phyloP scores from a whole-genome alignment of 2,888 invertebrate genomes.

The Coleophora flavipennella region DNA sequence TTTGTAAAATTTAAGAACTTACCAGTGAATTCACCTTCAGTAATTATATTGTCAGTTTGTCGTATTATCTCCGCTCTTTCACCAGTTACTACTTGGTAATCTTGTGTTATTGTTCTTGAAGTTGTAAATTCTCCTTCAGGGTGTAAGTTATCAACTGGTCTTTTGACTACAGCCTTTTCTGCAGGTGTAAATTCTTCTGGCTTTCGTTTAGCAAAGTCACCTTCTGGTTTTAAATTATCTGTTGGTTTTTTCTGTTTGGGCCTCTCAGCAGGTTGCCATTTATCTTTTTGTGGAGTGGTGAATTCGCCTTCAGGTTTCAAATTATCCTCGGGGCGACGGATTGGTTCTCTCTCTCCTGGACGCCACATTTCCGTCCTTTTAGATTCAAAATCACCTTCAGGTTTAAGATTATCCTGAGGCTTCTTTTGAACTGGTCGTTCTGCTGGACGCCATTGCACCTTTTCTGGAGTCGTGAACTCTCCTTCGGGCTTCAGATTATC shows the following conservation, averaged over 20 bases:
- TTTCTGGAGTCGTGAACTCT: constrained; percentile 42
- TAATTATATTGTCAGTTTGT: constrained; percentile 76
- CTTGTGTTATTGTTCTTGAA: constrained; percentile 64
- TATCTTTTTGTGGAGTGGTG: constrained; percentile 53
- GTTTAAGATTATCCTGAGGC: constrained; percentile 66
- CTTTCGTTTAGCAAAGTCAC: constrained; percentile 67
- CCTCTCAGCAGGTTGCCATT: constrained; percentile 59
- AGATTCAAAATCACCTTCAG: constrained; percentile 69
- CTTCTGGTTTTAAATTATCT: constrained; percentile 72
- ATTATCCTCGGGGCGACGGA: constrained; percentile 66
- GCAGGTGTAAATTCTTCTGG: constrained; percentile 42
- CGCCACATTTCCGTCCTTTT: constrained; percentile 29
- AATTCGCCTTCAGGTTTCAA: constrained; percentile 65
- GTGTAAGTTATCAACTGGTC: constrained; percentile 51
- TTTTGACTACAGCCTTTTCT: constrained; percentile 45
- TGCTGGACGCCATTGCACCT: constrained; percentile 58
- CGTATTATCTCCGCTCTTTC: constrained; percentile 77
- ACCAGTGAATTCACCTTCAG: constrained; percentile 79
- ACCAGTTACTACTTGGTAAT: constrained; percentile 73
- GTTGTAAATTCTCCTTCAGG: constrained; percentile 74
- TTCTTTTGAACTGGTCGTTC: constrained; percentile 59
- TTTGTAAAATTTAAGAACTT: constrained; percentile 18
- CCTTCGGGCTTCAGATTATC: constrained; percentile 70
- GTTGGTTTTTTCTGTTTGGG: constrained; percentile 46
- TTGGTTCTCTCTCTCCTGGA: constrained; percentile 38